phyloP scores from a whole-genome alignment of 2,888 invertebrate species.

The Pherbina coryleti region DNA sequence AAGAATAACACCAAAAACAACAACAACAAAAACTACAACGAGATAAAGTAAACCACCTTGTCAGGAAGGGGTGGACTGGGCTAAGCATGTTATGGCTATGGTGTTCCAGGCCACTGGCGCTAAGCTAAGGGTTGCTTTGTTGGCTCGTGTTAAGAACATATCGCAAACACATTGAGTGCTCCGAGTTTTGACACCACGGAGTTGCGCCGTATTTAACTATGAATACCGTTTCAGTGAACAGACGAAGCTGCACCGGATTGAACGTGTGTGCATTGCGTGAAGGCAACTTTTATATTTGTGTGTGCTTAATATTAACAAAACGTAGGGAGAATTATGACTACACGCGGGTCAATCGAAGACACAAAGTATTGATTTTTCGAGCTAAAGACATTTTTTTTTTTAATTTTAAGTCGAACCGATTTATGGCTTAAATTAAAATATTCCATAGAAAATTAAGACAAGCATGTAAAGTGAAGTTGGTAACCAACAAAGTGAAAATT shows the following conservation, averaged over 20 bases:
- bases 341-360: slow-evolving; percentile 46
- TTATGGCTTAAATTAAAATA: too few species aligned
- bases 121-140: slow-evolving; percentile 34
- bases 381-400: neutral
- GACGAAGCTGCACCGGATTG: neutral
- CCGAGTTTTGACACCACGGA: slow-evolving; percentile 53
- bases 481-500: too few species aligned
- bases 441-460: too few species aligned
- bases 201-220: slow-evolving; percentile 53
- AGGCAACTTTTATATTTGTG: neutral
- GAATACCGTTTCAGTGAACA: neutral
- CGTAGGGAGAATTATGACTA: slow-evolving; percentile 46
- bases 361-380: slow-evolving; percentile 54
- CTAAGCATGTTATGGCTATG: slow-evolving; percentile 51
- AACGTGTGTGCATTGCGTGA: neutral
- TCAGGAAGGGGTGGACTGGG: slow-evolving; percentile 30
- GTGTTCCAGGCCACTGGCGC: slow-evolving; percentile 48
- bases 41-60: slow-evolving; percentile 32
- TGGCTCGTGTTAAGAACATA: neutral
- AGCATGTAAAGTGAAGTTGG: too few species aligned
- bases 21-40: slow-evolving; percentile 22
- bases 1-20: neutral
- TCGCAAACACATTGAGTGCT: slow-evolving; percentile 34
- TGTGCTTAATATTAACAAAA: slow-evolving; percentile 9
- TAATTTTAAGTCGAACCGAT: neutral